These are phyloP conservation scores for Takifugu flavidus DNA, from an alignment of 2,113 vertebrate genomes.

Conservation along the genomic window DNA sequence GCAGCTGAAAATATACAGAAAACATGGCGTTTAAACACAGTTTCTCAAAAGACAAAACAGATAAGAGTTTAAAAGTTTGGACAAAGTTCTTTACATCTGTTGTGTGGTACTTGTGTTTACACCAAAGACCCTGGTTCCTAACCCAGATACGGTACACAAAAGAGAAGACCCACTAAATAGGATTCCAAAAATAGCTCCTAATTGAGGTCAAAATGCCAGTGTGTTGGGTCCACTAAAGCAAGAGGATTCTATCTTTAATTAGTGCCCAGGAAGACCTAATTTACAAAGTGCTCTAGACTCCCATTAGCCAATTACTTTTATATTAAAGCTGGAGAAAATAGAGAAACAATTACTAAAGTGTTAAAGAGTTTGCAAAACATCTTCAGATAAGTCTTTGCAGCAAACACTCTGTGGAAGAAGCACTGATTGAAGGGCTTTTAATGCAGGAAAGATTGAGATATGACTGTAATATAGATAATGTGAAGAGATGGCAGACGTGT, in stretches of 20 bases:
- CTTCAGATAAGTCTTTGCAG: slow-evolving; percentile 23
- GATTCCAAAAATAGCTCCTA: slow-evolving; percentile 73
- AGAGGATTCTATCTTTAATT: slow-evolving; percentile 76
- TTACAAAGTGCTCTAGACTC: slow-evolving; percentile 66
- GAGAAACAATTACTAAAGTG: slow-evolving; percentile 36
- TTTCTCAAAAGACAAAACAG: too few species aligned
- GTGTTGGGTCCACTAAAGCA: slow-evolving; percentile 70
- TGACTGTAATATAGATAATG: slow-evolving; percentile 53
- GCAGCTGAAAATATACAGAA: not conserved
- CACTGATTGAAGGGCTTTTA: slow-evolving; percentile 33
- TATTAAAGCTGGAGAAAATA: slow-evolving; percentile 59
- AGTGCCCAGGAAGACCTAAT: slow-evolving; percentile 78
- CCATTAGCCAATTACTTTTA: slow-evolving; percentile 74
- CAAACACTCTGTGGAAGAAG: slow-evolving; percentile 46
- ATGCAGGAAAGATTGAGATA: slow-evolving; percentile 39
- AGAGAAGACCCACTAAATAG: slow-evolving; percentile 44
- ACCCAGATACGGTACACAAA: slow-evolving; percentile 51
- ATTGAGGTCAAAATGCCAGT: slow-evolving; percentile 75
- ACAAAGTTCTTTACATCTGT: slow-evolving; percentile 24
- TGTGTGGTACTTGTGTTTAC: slow-evolving; percentile 49
- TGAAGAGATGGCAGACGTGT: slow-evolving; percentile 52
- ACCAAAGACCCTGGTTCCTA: slow-evolving; percentile 36
- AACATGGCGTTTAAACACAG: not conserved
- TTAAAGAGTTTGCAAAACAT: slow-evolving; percentile 39
- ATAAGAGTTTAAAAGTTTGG: not conserved